A percentile compares a stretch with the other conserved stretches of the same genome.
phyloP scores from a whole-genome alignment of 2,797 vertebrate species.

The Danio jaintianensis region DNA sequence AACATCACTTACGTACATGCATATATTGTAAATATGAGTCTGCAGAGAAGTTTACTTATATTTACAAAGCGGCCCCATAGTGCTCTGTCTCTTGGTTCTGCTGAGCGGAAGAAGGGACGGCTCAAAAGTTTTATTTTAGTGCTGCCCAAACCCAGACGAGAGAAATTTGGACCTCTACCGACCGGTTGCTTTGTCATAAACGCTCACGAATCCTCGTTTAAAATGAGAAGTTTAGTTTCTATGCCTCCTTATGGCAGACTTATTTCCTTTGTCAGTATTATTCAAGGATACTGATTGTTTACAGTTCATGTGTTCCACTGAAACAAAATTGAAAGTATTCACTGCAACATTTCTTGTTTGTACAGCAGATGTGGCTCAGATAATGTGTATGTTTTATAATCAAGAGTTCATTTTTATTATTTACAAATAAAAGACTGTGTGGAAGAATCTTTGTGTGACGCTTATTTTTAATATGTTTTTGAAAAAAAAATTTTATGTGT shows the following conservation, averaged over 20 bases:
- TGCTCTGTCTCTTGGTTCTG: constrained; percentile 70
- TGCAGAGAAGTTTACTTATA: constrained; percentile 75
- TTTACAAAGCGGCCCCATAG: constrained; percentile 74
- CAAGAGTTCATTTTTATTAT: constrained; percentile 89
- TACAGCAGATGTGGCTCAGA: constrained; percentile 87
- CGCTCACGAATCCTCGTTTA: constrained; percentile 90
- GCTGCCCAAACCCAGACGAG: constrained; percentile 49
- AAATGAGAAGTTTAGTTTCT: constrained; percentile 89
- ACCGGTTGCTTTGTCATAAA: constrained; percentile 72
- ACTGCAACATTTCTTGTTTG: constrained; percentile 86
- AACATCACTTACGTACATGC: constrained; percentile 69
- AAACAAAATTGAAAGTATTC: constrained; percentile 82
- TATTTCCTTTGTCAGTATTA: constrained; percentile 87
- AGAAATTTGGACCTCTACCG: constrained; percentile 60
- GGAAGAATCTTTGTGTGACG: constrained; percentile 68
- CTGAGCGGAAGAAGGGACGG: constrained; percentile 77
- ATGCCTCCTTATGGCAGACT: constrained; percentile 86
- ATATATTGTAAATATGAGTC: constrained; percentile 87
- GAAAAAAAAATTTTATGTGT: not conserved
- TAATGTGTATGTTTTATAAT: constrained; percentile 89
- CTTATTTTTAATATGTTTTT: not conserved
- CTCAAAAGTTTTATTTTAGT: constrained; percentile 67
- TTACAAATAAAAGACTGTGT: constrained; percentile 89
- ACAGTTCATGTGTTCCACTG: constrained; percentile 82
- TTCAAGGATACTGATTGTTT: constrained; percentile 84